A percentile compares a stretch with the other conserved stretches of the same genome.
Conservation (phyloP, 2,797 vertebrate species). For the Aulostomus chinensis region DNA sequence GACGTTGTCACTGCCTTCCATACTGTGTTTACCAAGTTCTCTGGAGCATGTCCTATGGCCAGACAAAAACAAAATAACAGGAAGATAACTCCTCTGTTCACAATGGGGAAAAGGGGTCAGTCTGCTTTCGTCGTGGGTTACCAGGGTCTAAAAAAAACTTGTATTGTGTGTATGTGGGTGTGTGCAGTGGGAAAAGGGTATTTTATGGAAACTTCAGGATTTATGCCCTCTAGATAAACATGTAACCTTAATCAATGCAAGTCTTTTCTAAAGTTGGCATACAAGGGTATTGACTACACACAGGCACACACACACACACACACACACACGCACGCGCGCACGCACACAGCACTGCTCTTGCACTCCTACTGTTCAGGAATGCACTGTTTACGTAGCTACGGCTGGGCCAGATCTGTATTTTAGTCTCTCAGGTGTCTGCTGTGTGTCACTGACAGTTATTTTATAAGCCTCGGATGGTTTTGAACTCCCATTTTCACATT, state of each 20-base stretch:
- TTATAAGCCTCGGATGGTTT: too few relatives aligned
- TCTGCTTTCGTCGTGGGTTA: too few relatives aligned
- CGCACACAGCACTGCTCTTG: neutral
- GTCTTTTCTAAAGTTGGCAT: neutral
- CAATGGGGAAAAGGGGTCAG: neutral
- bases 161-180: too few relatives aligned
- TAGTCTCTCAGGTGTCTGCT: conserved; percentile 65
- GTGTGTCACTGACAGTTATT: conserved; percentile 59
- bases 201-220: too few relatives aligned
- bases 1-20: too few relatives aligned
- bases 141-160: too few relatives aligned
- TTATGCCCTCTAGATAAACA: too few relatives aligned
- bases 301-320: neutral
- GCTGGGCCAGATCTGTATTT: conserved; percentile 46
- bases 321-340: neutral
- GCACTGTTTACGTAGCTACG: conserved; percentile 71
- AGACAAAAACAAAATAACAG: neutral
- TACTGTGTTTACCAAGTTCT: too few relatives aligned
- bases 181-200: too few relatives aligned
- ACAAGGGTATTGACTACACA: neutral
- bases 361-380: conserved; percentile 54
- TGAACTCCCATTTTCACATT: conserved; percentile 1
- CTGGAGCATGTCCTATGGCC: too few relatives aligned
- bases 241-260: too few relatives aligned
- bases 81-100: neutral